Conservation (phyloP, 1,140 invertebrate species). For the Neodiprion virginianus region DNA sequence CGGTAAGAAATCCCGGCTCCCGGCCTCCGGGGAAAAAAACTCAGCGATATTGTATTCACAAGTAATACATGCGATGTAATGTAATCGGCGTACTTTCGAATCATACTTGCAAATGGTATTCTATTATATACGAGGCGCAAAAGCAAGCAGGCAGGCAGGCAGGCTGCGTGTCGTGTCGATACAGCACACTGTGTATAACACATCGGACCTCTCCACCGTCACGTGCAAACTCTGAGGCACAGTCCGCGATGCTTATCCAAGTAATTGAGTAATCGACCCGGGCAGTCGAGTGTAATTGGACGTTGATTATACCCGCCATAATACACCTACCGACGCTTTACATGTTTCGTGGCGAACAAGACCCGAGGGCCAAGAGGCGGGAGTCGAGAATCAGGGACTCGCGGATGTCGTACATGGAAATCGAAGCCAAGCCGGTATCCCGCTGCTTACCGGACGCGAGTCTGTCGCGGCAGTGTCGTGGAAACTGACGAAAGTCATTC, state of each 20-base stretch:
- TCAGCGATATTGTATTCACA: too few relatives aligned
- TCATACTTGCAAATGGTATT: neutral
- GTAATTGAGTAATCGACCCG: slow-evolving; percentile 7
- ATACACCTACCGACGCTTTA: neutral
- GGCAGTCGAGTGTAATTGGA: slow-evolving; percentile 4
- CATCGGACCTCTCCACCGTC: neutral
- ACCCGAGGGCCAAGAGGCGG: too few relatives aligned
- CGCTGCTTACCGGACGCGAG: too few relatives aligned
- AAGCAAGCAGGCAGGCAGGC: neutral
- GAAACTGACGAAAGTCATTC: too few relatives aligned
- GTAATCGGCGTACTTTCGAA: neutral
- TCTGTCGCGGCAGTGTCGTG: too few relatives aligned
- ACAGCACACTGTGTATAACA: neutral
- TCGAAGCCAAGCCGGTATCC: too few relatives aligned
- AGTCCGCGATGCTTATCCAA: slow-evolving; percentile 1
- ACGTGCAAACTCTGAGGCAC: neutral
- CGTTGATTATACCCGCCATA: slow-evolving; percentile 3
- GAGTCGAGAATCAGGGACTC: too few relatives aligned
- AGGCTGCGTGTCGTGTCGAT: neutral
- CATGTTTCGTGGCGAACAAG: neutral
- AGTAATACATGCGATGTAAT: too few relatives aligned
- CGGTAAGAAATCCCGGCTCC: too few relatives aligned
- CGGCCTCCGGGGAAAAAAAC: too few relatives aligned
- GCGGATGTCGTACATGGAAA: too few relatives aligned
- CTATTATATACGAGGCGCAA: neutral